phyloP scores from a whole-genome alignment of 1,140 invertebrate species.

The Helicoverpa zea region DNA sequence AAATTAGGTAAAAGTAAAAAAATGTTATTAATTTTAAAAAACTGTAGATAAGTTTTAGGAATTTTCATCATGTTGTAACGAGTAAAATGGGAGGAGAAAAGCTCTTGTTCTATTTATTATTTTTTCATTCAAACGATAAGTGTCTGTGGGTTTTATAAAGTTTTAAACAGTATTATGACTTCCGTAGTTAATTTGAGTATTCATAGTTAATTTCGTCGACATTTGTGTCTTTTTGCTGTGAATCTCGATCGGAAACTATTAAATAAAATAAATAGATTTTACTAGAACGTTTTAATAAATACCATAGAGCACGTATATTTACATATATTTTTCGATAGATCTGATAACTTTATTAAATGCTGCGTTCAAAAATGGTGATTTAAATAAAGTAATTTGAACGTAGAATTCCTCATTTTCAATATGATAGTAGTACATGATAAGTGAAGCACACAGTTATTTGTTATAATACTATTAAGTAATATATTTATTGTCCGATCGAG shows the following conservation, averaged over 20 bases:
- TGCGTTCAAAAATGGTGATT: slow-evolving; percentile 35
- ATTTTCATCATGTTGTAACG: slow-evolving; percentile 81
- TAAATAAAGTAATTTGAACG: slow-evolving; percentile 16
- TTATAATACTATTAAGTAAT: slow-evolving; percentile 52
- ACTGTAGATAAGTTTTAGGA: slow-evolving; percentile 79
- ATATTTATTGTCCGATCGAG: slow-evolving; percentile 37
- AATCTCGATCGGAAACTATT: slow-evolving; percentile 41
- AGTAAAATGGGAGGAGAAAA: slow-evolving; percentile 56
- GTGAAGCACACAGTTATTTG: slow-evolving; percentile 30
- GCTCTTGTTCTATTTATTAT: slow-evolving; percentile 66
- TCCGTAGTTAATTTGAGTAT: slow-evolving; percentile 31
- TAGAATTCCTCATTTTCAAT: slow-evolving; percentile 31
- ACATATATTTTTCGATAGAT: slow-evolving; percentile 42
- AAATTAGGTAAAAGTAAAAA: slow-evolving; percentile 80
- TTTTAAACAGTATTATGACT: slow-evolving; percentile 41
- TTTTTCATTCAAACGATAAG: slow-evolving; percentile 32
- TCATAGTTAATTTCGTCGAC: slow-evolving; percentile 4
- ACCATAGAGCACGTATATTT: slow-evolving; percentile 39
- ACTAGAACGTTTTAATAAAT: slow-evolving; percentile 33
- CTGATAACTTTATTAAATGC: slow-evolving; percentile 11
- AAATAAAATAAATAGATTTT: slow-evolving; percentile 23
- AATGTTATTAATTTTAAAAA: slow-evolving; percentile 84
- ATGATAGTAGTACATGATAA: slow-evolving; percentile 28
- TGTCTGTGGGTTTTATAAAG: slow-evolving; percentile 34
- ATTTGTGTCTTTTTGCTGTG: slow-evolving; percentile 28